Evolutionary conservation across 2,797 vertebrate species (phyloP).

Genomic region (Siniperca scherzeri): DNA sequence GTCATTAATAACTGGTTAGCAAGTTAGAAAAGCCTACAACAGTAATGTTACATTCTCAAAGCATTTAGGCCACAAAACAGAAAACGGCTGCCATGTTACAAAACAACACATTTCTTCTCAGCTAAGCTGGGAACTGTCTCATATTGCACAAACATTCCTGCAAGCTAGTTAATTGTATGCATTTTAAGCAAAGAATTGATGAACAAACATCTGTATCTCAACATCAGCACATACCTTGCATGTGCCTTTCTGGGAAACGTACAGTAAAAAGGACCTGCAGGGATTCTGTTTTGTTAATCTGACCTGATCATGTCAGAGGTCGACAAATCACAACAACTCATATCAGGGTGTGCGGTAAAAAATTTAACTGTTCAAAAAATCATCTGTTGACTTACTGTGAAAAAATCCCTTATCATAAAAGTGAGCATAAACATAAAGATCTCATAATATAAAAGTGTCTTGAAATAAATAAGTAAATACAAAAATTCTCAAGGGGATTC

Average conservation of each 20-base stretch:
- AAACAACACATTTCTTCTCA: slow-evolving; percentile 11
- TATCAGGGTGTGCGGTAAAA: slow-evolving; percentile 3
- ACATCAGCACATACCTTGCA: neutral
- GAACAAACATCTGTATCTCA: neutral
- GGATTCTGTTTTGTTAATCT: slow-evolving; percentile 13
- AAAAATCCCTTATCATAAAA: slow-evolving; percentile 54
- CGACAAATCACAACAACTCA: slow-evolving; percentile 22
- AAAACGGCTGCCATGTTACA: neutral
- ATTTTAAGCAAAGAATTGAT: slow-evolving; percentile 1
- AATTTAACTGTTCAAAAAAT: slow-evolving; percentile 38
- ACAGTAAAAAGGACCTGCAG: neutral
- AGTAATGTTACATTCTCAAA: slow-evolving; percentile 2
- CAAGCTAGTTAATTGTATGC: slow-evolving; percentile 2
- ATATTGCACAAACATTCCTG: slow-evolving; percentile 19
- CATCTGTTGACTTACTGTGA: neutral
- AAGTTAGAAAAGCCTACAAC: slow-evolving; percentile 7
- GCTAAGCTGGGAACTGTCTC: slow-evolving; percentile 1
- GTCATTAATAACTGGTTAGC: neutral
- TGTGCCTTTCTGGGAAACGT: slow-evolving; percentile 3
- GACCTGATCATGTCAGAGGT: neutral
- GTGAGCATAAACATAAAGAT: slow-evolving; percentile 38
- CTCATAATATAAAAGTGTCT: slow-evolving; percentile 54
- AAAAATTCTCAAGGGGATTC: slow-evolving; percentile 41
- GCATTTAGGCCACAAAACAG: slow-evolving; percentile 20
- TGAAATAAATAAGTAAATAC: slow-evolving; percentile 65